Conservation (phyloP, 2,113 vertebrate genomes). For the Pithys albifrons region DNA sequence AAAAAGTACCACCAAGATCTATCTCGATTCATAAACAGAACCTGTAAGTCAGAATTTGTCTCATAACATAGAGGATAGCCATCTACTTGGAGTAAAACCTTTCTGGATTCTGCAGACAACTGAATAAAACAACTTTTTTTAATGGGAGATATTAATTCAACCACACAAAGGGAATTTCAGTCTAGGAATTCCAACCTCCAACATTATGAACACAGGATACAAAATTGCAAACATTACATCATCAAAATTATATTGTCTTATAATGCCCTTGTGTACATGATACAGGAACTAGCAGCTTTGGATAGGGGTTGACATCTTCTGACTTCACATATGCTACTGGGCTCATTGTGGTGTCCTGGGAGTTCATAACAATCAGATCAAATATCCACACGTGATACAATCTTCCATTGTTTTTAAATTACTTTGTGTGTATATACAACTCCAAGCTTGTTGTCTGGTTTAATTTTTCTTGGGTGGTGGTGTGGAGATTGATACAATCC, state of each 20-base stretch:
- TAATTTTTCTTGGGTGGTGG: neutral
- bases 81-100: neutral
- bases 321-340: neutral
- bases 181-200: slow-evolving; percentile 13
- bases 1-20: neutral
- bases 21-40: neutral
- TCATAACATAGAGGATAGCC: neutral
- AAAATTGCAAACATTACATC: slow-evolving; percentile 33
- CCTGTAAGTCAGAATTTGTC: neutral
- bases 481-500: neutral
- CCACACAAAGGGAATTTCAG: neutral
- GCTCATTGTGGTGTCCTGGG: neutral
- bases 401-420: slow-evolving; percentile 3
- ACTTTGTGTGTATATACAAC: neutral
- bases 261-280: neutral
- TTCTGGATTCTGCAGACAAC: neutral
- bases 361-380: neutral
- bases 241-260: neutral
- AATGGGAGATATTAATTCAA: neutral
- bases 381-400: neutral
- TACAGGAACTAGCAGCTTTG: slow-evolving; percentile 33
- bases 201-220: slow-evolving; percentile 18
- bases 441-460: neutral
- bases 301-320: neutral
- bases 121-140: neutral